Evolutionary conservation across 2,797 vertebrate species (phyloP), one percentile per base, ranked within the genome.

Genomic region (Acanthiza pusilla): DNA sequence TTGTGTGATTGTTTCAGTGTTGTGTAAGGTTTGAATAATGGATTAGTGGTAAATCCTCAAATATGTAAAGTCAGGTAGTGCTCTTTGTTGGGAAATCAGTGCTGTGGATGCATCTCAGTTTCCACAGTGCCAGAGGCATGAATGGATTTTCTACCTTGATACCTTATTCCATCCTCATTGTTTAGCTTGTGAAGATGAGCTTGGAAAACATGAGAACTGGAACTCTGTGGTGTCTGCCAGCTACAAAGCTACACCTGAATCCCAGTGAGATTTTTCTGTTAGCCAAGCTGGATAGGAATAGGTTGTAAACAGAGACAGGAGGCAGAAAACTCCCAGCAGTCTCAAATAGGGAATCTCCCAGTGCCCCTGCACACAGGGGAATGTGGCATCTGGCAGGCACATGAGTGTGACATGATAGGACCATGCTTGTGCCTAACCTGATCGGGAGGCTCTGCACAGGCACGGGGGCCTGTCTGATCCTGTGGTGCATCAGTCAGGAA

Each of bases 351-450:
- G 85, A 97, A 93, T 97, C 93, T 97, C 75, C 22, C 85, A 40
- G 86, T 95, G 97, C 96, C 98, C 95, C 26, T 48, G 45, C 5
- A 3, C n/a, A 19, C 5, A 55, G 94, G 97, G 96, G 97, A 97
- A 19, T 0, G 1, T 86, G 60, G 79, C 90, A 43, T 78, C 75
- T 84, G 91, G 89, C 76, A 93, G 79, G 60, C 57, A 85, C 47
- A 42, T 90, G 89, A 13, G 2, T 76, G 71, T 66, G 81, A 47
- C 1, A 2, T 38, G 23, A 14, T 11, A 65, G 61, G 38, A 45
- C 81, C 30, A 0, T 14, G 17, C 45, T 68, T 3, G 0, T 48
- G 34, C n/a, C 55, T 72, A 6, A 43, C 65, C 32, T 83, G 75
- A 18, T 21, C 12, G 5, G 53, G 63, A 68, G 60, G 53, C 68